Percentiles rank a stretch among this genome's conserved stretches.
Conservation (phyloP, 2,888 invertebrate species). For the Phytoseiulus persimilis region DNA sequence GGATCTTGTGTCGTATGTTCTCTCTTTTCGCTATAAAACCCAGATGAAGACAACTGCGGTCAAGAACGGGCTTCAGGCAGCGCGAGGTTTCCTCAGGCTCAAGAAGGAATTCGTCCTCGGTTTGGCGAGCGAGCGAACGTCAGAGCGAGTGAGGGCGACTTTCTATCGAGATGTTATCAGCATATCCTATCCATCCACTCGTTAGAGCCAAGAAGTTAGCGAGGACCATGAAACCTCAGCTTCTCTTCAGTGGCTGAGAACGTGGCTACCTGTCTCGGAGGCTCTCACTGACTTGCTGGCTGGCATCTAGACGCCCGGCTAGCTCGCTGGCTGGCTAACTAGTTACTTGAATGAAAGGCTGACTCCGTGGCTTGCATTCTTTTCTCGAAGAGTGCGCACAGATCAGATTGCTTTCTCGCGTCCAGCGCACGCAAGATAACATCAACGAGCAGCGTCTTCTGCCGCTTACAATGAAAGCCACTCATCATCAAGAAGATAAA, state of each 20-base stretch:
- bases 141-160: neutral
- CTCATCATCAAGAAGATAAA: neutral
- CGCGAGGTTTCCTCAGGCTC: neutral
- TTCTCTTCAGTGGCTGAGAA: neutral
- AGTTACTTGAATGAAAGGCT: neutral
- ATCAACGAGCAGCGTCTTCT: neutral
- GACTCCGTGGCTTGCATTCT: constrained; percentile 5
- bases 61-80: neutral
- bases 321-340: neutral
- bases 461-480: neutral
- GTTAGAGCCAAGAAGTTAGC: neutral
- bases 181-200: neutral
- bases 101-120: neutral
- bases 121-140: neutral
- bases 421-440: neutral
- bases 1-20: too few relatives aligned
- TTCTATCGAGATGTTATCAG: neutral
- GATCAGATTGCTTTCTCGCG: constrained; percentile 5
- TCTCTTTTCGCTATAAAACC: neutral
- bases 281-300: neutral
- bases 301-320: too few relatives aligned
- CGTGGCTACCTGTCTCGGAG: neutral
- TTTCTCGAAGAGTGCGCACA: neutral
- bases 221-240: neutral
- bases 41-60: neutral